Base-by-base conservation (phyloP, 2,888 invertebrate genomes). In the Leucoptera coffeella region DNA sequence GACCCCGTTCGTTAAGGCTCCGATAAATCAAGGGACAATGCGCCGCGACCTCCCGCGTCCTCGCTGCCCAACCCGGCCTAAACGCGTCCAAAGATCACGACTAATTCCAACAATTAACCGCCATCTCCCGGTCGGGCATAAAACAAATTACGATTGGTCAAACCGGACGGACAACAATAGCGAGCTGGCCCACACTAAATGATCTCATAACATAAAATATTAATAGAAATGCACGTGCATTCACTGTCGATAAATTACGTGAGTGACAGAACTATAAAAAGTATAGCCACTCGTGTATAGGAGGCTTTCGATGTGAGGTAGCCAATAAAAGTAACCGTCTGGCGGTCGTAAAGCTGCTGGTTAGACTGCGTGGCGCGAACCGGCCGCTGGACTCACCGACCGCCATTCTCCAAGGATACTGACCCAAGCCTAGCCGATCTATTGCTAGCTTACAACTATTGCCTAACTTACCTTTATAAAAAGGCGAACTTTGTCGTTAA, bases 201-300 rank as follows among this genome's bases (percentile, higher is more conserved):
- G 64, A 59, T 55, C 46, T 51, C 51, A 48, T 50, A 46, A 60
- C 62, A 65, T 65, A 67, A 67, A 69, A 67, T 67, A 67, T 67
- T 67, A 67, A 69, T 67, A 67, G 67, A 67, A 67, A 65, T 65
- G 65, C 69, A 65, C 65, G 67, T 64, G 62, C 50, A 62, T 61
- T 67, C 65, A 65, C 65, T 67, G 62, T 65, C 67, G 61, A 69
- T 69, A 69, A 69, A 69, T 69, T 67, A 69, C 56, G 51, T 45
- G 42, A 65, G 67, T 67, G 69, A 69, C 69, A 61, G 61, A 58
- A 62, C 50, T 59, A 64, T 69, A 67, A 65, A 67, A 62, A 60
- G 57, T 62, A 53, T 64, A 65, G 65, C 62, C 62, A 59, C 60
- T 58, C 49, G 62, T 67, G 64, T 65, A 67, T 67, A 65, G 65